Evolutionary conservation across 2,113 vertebrate genomes (phyloP).

Genomic region (Camelus dromedarius): DNA sequence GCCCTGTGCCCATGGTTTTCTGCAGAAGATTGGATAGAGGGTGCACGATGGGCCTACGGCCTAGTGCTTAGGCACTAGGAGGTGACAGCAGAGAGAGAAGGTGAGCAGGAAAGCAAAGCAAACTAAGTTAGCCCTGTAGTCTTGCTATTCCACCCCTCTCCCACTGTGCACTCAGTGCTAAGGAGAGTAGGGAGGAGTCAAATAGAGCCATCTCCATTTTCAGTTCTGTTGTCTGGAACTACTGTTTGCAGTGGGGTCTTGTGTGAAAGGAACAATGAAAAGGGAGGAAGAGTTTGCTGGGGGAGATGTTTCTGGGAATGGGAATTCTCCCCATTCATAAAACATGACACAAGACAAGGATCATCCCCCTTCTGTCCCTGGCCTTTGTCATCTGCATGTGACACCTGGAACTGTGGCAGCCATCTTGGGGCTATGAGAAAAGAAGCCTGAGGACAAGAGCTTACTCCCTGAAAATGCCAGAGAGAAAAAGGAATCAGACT

Average conservation of each 20-base stretch:
- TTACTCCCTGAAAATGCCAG: background rate
- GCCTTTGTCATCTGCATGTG: background rate
- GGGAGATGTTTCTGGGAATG: background rate
- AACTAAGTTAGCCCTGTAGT: background rate
- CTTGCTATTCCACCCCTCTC: background rate
- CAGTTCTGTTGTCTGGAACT: background rate
- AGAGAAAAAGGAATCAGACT: background rate
- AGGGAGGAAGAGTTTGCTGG: background rate
- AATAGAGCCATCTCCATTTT: background rate
- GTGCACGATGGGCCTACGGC: background rate
- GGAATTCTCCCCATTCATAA: background rate
- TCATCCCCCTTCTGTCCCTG: background rate
- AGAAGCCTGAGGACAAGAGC: background rate
- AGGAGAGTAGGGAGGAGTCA: background rate
- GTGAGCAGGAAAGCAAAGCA: background rate
- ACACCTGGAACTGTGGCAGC: constrained; percentile 21
- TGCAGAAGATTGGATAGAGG: background rate
- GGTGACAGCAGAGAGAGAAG: background rate
- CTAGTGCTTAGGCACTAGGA: background rate
- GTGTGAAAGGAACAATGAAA: background rate
- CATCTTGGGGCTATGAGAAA: background rate
- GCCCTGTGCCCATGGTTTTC: background rate
- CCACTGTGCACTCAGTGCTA: rapidly evolving
- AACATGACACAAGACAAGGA: background rate
- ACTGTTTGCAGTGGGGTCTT: background rate